Evolutionary conservation across 2,888 invertebrate genomes (phyloP).

Genomic region (Euclidia mi): DNA sequence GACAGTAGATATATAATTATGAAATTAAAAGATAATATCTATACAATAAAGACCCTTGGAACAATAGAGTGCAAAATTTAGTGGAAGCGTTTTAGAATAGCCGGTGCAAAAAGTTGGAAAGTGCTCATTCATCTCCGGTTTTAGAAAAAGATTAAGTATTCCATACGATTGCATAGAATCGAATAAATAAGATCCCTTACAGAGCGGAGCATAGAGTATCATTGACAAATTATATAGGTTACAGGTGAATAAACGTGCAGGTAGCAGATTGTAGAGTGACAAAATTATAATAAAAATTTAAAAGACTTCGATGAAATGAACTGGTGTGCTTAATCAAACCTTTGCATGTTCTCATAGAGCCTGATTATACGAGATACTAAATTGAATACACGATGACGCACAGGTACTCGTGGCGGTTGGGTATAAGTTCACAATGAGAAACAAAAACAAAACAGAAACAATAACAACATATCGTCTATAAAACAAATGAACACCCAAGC

Average conservation of each 20-base stretch:
- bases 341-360: constrained; percentile 80
- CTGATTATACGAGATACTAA: constrained; percentile 78
- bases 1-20: constrained; percentile 36
- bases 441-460: constrained; percentile 75
- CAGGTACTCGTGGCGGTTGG: constrained; percentile 85
- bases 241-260: constrained; percentile 74
- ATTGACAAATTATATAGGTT: constrained; percentile 75
- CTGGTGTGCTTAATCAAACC: constrained; percentile 84
- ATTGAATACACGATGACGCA: constrained; percentile 82
- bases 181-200: constrained; percentile 38
- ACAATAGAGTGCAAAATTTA: constrained; percentile 60
- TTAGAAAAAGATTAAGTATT: constrained; percentile 69
- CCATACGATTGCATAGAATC: constrained; percentile 68
- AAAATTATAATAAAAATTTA: constrained; percentile 62
- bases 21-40: constrained; percentile 41
- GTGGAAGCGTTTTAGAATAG: constrained; percentile 64
- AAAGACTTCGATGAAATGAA: constrained; percentile 64
- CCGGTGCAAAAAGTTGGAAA: constrained; percentile 69
- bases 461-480: constrained; percentile 78
- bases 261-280: constrained; percentile 57
- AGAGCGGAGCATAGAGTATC: constrained; percentile 62
- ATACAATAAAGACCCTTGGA: constrained; percentile 47
- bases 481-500: constrained; percentile 88
- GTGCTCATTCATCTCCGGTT: constrained; percentile 64
- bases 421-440: constrained; percentile 84